Base-by-base conservation (phyloP, 2,797 vertebrate species). In the Oceanodroma leucorhoa region DNA sequence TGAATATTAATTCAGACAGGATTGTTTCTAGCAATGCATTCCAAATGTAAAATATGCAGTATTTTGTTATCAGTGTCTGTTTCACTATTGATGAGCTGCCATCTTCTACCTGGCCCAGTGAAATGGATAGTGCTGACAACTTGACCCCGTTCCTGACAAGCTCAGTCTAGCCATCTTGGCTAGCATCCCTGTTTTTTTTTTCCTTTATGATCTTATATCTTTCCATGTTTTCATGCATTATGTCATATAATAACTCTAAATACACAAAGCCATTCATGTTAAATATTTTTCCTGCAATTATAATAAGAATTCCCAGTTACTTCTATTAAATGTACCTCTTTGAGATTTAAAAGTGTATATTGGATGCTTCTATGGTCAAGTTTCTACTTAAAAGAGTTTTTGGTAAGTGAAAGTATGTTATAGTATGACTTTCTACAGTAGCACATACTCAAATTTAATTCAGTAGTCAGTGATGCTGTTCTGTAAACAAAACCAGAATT, bases 241-340 rank as follows among this genome's bases (percentile, higher is more conserved):
- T 15, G n/a, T 53, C 2, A 1, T 83, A 22, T 60, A 53, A n/a
- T 60, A 66, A 17, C 9, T 71, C n/a, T 45, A 23, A 90, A 29
- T 34, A 27, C 27, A 67, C 8, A 77, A 82, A 85, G 6, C 4
- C 26, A 29, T 29, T 86, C 22, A 67, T 70, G 24, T 53, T 77
- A 92, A 94, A 69, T 73, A 75, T 34, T 83, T 81, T 92, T 75
- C 21, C 43, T 79, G 46, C 16, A 81, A 73, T 91, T 93, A 38
- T n/a, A 48, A 23, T 90, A 71, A n/a, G 16, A 83, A 9, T 77
- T 92, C 40, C 19, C 18, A 55, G 11, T 79, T 85, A 41, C 29
- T 88, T 72, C 36, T 83, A 70, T 51, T 85, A 64, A 72, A 78
- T 41, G 5, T 50, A 70, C 10, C 16, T 76, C 38, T 76, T 32